These are phyloP conservation scores for Selenia dentaria DNA, from an alignment of 2,888 invertebrate genomes.

Conservation along the genomic window DNA sequence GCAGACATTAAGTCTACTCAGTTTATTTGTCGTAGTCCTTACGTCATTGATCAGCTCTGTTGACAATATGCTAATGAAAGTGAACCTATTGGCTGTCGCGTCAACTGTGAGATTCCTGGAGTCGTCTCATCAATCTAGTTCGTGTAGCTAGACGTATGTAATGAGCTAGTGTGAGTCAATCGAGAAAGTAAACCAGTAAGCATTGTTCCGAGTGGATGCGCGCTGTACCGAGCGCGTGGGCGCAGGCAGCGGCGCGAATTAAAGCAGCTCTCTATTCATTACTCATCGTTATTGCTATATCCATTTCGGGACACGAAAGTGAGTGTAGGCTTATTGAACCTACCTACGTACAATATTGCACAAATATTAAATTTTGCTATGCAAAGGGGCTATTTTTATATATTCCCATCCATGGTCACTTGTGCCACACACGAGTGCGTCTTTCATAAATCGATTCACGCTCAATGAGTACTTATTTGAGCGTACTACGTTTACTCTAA, in stretches of 20 bases:
- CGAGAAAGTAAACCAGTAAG: constrained; percentile 83
- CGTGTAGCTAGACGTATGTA: constrained; percentile 70
- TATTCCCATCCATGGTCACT: constrained; percentile 53
- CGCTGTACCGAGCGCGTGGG: constrained; percentile 72
- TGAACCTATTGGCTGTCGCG: constrained; percentile 43
- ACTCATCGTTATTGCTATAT: constrained; percentile 82
- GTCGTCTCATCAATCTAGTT: constrained; percentile 73
- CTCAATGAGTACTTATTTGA: constrained; percentile 62
- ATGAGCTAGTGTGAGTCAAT: constrained; percentile 82
- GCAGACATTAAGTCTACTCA: constrained; percentile 19
- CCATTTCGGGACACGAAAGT: constrained; percentile 80
- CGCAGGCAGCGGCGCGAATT: constrained; percentile 75
- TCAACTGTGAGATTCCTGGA: constrained; percentile 59
- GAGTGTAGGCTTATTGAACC: constrained; percentile 71
- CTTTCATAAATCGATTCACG: constrained; percentile 61
- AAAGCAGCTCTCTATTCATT: constrained; percentile 84
- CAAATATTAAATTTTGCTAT: constrained; percentile 52
- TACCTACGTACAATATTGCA: constrained; percentile 45
- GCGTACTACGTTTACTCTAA: constrained; percentile 49
- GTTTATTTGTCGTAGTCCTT: constrained; percentile 12
- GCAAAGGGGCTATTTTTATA: constrained; percentile 57
- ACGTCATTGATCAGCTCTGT: constrained; percentile 10
- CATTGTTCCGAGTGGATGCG: constrained; percentile 84
- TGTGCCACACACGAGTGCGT: constrained; percentile 57
- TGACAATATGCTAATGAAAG: constrained; percentile 49